phyloP scores from a whole-genome alignment of 2,113 vertebrate genomes.

The Picathartes gymnocephalus region DNA sequence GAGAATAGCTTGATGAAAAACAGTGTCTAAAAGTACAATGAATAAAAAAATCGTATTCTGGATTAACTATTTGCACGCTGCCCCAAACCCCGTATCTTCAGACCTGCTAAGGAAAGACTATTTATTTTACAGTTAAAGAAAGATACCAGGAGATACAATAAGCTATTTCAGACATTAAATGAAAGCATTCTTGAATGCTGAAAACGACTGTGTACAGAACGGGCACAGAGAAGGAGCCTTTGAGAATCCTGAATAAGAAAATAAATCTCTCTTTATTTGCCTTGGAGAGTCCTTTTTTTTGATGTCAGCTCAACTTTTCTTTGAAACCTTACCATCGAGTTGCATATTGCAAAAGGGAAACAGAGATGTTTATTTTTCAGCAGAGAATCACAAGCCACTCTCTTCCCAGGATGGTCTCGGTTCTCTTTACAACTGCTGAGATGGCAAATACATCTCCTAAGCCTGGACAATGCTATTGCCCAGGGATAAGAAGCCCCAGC shows the following conservation, averaged over 20 bases:
- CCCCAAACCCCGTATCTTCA: background rate
- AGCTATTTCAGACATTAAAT: slow-evolving; percentile 31
- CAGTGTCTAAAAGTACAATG: background rate
- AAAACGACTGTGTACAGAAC: slow-evolving; percentile 4
- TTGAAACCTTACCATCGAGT: slow-evolving; percentile 26
- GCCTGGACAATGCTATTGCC: background rate
- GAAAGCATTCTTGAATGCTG: slow-evolving; percentile 49
- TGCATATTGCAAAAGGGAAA: background rate
- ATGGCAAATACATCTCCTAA: background rate
- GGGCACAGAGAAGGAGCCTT: slow-evolving; percentile 22
- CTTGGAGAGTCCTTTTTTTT: slow-evolving; percentile 29
- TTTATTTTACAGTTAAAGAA: slow-evolving; percentile 8
- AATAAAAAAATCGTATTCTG: background rate
- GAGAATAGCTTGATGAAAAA: background rate
- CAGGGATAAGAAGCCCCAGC: background rate
- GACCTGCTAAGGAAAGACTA: background rate
- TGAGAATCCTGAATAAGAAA: slow-evolving; percentile 49
- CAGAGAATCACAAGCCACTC: background rate
- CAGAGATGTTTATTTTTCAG: slow-evolving; percentile 45
- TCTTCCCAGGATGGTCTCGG: background rate
- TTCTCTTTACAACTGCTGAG: background rate
- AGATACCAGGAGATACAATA: slow-evolving; percentile 17
- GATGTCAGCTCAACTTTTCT: slow-evolving; percentile 42
- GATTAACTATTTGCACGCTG: background rate
- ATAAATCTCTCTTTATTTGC: slow-evolving; percentile 59